Evolutionary conservation across 2,888 invertebrate species (phyloP).

Genomic region (Clunio marinus): DNA sequence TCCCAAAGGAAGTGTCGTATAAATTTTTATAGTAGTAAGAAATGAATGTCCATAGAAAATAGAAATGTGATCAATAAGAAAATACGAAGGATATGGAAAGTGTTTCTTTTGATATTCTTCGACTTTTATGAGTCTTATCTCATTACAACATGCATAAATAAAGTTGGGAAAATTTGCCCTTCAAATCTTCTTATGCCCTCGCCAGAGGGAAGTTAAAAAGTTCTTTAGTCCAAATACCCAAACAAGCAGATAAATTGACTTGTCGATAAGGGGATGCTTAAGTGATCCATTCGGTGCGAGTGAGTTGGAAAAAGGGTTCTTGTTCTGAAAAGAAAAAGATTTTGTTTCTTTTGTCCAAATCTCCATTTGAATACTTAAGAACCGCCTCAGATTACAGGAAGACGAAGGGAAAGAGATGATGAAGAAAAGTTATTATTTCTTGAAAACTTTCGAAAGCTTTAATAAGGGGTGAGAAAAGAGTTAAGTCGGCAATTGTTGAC

Average conservation of each 20-base stretch:
- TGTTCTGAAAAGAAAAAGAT: neutral
- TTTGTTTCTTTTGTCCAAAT: neutral
- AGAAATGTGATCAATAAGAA: neutral
- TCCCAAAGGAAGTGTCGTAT: too few relatives aligned
- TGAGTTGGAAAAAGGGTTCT: neutral
- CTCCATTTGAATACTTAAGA: neutral
- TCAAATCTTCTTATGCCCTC: neutral
- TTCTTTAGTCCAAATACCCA: neutral
- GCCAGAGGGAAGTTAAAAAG: neutral
- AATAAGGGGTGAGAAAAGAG: neutral
- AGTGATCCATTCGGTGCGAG: neutral
- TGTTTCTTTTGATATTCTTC: neutral
- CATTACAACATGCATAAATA: slow-evolving; percentile 15
- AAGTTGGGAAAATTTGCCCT: neutral
- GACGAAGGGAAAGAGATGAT: neutral
- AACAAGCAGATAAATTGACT: slow-evolving; percentile 32
- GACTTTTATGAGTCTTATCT: slow-evolving; percentile 16
- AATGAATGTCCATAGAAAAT: too few relatives aligned
- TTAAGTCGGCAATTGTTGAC: too few relatives aligned
- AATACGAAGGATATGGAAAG: neutral
- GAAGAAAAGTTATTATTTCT: neutral
- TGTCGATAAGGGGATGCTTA: slow-evolving; percentile 25
- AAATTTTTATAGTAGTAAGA: too few relatives aligned
- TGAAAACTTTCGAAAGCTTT: too few relatives aligned
- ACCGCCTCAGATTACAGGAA: neutral